These are phyloP conservation scores for Crocidura indochinensis DNA, from an alignment of 2,797 vertebrate species.

Conservation along the genomic window DNA sequence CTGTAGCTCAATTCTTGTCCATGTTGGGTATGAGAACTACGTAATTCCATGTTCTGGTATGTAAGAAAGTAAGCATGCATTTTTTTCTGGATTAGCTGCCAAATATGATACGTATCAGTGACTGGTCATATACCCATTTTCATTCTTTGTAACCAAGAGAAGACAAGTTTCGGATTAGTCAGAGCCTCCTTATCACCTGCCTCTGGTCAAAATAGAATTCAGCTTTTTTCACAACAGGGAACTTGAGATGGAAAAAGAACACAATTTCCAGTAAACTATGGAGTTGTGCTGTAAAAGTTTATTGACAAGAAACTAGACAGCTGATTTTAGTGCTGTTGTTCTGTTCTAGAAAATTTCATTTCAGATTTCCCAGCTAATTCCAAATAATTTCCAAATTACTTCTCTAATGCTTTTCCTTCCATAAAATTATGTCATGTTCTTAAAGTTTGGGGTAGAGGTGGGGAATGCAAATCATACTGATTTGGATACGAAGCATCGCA, in stretches of 20 bases:
- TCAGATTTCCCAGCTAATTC: constrained; percentile 31
- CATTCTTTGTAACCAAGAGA: neutral
- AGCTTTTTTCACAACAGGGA: neutral
- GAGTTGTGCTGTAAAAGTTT: neutral
- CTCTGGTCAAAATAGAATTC: neutral
- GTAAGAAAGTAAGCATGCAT: neutral
- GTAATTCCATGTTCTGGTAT: neutral
- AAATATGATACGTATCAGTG: neutral
- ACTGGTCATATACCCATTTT: neutral
- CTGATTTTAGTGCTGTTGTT: neutral
- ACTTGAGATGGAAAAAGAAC: neutral
- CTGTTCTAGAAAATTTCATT: constrained; percentile 22
- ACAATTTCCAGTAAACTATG: neutral
- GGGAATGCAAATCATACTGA: neutral
- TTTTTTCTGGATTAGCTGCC: neutral
- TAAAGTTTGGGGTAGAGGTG: neutral
- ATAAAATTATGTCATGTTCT: neutral
- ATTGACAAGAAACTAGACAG: neutral
- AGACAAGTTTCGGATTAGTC: neutral
- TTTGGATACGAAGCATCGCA: neutral
- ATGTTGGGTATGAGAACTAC: neutral
- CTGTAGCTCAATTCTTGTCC: neutral
- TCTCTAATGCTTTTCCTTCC: constrained; percentile 40
- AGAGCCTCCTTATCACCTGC: neutral
- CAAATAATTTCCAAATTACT: neutral